Base-by-base conservation (phyloP, 2,888 invertebrate genomes). In the Psococerastis gibbosa region DNA sequence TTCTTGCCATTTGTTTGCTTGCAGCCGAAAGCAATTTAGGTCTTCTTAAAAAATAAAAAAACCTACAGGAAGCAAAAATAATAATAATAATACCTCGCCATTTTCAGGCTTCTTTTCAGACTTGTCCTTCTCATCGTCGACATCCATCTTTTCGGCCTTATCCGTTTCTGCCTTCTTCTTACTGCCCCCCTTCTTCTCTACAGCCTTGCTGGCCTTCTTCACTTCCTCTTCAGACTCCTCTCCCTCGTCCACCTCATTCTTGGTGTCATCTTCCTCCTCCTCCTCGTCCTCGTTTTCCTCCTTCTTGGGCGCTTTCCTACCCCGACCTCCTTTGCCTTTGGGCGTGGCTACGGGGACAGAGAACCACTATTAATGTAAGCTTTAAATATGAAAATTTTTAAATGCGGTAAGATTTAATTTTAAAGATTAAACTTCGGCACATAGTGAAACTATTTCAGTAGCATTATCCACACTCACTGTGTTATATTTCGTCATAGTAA, bases 111-210 rank as follows among this genome's bases (percentile, higher is more conserved):
- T 27, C 11, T 27, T 27, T 11, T 6, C 11, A 9, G 11, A 6
- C 11, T 5, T 3, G 4, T 17, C 5, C 20, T 15, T 20, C 18
- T 17, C 13, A 5, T 38, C 38, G 11, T 38, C 38, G 11, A 38
- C 38, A 38, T 38, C 38, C 38, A 38, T 38, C 20, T 38, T 38
- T 15, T 38, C 38, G 4, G 17, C 20, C 20, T 34, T 34, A 16
- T 15, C 22, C 17, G 15, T 20, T 18, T 38, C 20, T 20, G 16
- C 20, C 22, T 17, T n/a, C 4, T 5, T 22, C 11, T 27, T 11
- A 27, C 11, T 11, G 11, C 27, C 11, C 27, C 6, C 38, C 20
- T 34, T 34, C 6, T 38, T 33, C 16, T 33, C 33, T 33, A 16
- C 16, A 16, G 33, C 33, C 17, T 6, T 17, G 5, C 5, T 17